phyloP scores from a whole-genome alignment of 2,113 vertebrate species.

The Otocyon megalotis region DNA sequence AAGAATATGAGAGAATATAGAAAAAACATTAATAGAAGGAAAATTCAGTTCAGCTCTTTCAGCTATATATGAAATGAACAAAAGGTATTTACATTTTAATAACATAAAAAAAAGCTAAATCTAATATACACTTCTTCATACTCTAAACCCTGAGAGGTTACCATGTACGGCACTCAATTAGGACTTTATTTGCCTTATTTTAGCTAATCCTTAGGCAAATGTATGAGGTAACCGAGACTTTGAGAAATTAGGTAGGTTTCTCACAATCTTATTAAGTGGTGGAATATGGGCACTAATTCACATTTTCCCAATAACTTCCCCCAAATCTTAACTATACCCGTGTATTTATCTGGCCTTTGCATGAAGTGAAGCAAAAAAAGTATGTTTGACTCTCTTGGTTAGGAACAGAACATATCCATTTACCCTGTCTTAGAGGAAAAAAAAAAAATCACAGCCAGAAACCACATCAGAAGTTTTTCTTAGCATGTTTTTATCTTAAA shows the following conservation, averaged over 20 bases:
- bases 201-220: background rate
- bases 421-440: background rate
- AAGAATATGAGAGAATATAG: background rate
- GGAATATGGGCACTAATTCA: background rate
- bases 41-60: background rate
- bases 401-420: background rate
- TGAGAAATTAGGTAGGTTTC: background rate
- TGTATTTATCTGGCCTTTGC: background rate
- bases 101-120: background rate
- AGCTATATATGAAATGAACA: background rate
- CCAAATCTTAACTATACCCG: background rate
- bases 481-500: background rate
- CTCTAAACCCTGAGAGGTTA: background rate
- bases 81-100: background rate
- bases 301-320: background rate
- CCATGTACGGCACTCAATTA: rapidly evolving
- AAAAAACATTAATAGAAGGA: background rate
- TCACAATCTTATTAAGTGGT: background rate
- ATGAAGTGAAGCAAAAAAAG: background rate
- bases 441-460: background rate
- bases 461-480: background rate
- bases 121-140: background rate
- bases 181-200: background rate
- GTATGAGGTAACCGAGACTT: background rate
- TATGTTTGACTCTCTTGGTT: background rate